phyloP scores from a whole-genome alignment of 2,113 vertebrate genomes.

The Percina caprodes region DNA sequence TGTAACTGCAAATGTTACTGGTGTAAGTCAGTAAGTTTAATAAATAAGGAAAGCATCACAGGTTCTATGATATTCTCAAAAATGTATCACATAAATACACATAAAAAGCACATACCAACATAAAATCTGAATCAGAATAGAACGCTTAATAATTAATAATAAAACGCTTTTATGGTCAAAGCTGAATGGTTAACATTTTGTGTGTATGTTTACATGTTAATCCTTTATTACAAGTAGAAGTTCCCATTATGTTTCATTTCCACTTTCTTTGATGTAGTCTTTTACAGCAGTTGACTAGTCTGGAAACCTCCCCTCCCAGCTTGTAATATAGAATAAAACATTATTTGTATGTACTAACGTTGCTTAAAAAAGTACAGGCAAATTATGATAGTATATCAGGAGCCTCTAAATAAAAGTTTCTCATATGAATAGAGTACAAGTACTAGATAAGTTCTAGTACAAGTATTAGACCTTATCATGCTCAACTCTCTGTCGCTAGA shows the following conservation, averaged over 20 bases:
- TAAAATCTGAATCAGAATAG: neutral
- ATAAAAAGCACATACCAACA: no score
- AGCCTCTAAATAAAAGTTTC: neutral
- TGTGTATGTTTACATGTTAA: neutral
- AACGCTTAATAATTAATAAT: no score
- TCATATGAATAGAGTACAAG: no score
- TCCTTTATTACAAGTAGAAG: no score
- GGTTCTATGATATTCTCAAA: neutral
- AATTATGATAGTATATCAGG: neutral
- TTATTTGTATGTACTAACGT: neutral
- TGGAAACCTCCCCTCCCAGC: neutral
- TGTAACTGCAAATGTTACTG: conserved; percentile 13
- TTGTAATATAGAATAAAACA: neutral
- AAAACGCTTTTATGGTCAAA: no score
- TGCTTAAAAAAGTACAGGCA: neutral
- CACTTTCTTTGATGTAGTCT: no score
- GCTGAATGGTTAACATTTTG: neutral
- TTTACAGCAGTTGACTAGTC: neutral
- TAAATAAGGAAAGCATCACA: neutral
- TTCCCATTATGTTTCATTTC: neutral
- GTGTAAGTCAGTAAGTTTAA: neutral
- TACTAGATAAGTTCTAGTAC: no score
- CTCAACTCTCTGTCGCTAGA: neutral
- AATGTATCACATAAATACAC: neutral
- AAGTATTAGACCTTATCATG: neutral